Evolutionary conservation across 2,797 vertebrate genomes (phyloP).

Genomic region (Lemur catta): DNA sequence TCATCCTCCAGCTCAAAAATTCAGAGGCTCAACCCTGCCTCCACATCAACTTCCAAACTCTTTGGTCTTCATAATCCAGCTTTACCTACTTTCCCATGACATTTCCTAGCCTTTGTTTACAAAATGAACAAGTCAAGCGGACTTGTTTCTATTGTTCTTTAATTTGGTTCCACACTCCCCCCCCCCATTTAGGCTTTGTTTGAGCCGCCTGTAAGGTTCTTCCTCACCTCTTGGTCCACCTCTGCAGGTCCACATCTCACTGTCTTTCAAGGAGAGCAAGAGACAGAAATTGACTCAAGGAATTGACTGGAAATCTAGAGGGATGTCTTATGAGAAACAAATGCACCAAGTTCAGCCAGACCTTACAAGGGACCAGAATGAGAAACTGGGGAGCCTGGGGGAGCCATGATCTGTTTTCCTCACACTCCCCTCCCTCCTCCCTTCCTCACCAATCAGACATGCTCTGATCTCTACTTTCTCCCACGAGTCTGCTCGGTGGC

Average conservation of each 20-base stretch:
- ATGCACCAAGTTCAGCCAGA: not conserved
- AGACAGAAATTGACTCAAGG: not conserved
- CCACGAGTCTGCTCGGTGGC: not conserved
- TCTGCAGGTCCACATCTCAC: not conserved
- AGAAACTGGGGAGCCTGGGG: not conserved
- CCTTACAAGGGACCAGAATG: not conserved
- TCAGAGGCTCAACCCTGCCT: not conserved
- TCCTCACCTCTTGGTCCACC: not conserved
- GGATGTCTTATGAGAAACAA: not conserved
- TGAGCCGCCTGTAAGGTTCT: not conserved
- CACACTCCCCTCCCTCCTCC: not conserved
- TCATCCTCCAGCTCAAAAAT: not conserved
- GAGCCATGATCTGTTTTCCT: not conserved
- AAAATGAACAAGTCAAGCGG: not conserved
- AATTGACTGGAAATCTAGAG: not conserved
- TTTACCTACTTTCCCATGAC: not conserved
- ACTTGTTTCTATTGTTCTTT: not conserved
- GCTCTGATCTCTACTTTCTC: not conserved
- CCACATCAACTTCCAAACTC: not conserved
- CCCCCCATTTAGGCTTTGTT: not conserved
- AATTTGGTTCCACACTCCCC: not conserved
- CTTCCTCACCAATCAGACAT: not conserved
- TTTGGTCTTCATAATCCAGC: not conserved
- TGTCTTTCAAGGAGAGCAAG: not conserved
- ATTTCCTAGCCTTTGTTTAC: not conserved